Percentiles rank a stretch among this genome's conserved stretches.
Conservation (phyloP, 1,140 invertebrate genomes). For the Globodera rostochiensis region DNA sequence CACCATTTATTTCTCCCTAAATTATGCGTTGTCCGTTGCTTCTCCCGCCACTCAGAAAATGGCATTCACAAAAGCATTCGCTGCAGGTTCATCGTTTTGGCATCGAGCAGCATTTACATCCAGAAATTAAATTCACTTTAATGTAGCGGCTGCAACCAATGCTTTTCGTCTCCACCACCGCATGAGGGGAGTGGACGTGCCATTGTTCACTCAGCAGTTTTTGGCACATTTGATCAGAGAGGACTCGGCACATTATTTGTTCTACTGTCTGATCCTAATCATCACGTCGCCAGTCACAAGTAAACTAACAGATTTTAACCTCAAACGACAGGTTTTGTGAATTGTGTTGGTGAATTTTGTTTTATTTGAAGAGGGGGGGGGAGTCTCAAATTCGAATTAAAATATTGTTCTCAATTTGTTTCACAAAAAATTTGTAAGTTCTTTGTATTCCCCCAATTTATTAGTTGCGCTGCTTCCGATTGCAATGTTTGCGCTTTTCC, state of each 20-base stretch:
- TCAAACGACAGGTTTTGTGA: too few relatives aligned
- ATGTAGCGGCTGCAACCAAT: slow-evolving; percentile 82
- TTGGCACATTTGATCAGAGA: slow-evolving; percentile 41
- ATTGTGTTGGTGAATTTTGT: slow-evolving; percentile 17
- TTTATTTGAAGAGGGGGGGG: not conserved
- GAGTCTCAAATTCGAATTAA: too few relatives aligned
- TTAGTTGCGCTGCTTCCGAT: slow-evolving; percentile 51
- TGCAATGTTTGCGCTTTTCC: slow-evolving; percentile 45
- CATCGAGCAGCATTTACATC: not conserved
- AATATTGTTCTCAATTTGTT: too few relatives aligned
- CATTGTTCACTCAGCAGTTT: slow-evolving; percentile 50
- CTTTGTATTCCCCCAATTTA: not conserved
- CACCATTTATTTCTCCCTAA: slow-evolving; percentile 48
- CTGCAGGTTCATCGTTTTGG: slow-evolving; percentile 35
- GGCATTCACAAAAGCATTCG: slow-evolving; percentile 49
- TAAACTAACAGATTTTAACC: slow-evolving; percentile 17
- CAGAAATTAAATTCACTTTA: not conserved
- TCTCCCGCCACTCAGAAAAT: slow-evolving; percentile 10
- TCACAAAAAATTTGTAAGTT: too few relatives aligned
- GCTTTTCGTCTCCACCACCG: slow-evolving; percentile 89
- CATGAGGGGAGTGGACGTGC: slow-evolving; percentile 71
- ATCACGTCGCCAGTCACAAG: slow-evolving; percentile 81
- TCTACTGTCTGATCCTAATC: slow-evolving; percentile 90
- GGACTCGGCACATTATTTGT: slow-evolving; percentile 92
- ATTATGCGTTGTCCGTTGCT: slow-evolving; percentile 38